phyloP scores from a whole-genome alignment of 2,113 vertebrate genomes.

The Tursiops truncatus region DNA sequence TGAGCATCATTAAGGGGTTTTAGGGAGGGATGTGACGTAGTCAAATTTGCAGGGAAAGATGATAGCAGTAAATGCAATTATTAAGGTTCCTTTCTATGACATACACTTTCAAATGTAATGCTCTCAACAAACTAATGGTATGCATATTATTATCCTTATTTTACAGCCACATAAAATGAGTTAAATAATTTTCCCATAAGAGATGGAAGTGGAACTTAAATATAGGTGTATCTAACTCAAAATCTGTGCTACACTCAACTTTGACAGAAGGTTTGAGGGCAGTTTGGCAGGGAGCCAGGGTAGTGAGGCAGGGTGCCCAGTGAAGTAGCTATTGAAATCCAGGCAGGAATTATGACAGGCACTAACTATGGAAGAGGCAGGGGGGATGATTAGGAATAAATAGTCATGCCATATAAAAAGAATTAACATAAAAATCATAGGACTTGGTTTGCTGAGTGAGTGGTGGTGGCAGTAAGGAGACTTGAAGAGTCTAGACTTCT shows the following conservation, averaged over 20 bases:
- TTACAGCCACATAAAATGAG: not conserved
- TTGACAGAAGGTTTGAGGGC: not conserved
- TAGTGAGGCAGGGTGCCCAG: not conserved
- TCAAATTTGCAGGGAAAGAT: not conserved
- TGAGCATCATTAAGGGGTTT: not conserved
- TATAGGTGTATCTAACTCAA: not conserved
- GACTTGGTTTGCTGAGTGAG: not conserved
- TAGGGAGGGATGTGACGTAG: not conserved
- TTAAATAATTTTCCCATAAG: not conserved
- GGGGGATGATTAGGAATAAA: not conserved
- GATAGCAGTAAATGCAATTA: not conserved
- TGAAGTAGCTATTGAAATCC: not conserved
- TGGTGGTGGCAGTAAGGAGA: not conserved
- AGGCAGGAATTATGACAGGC: not conserved
- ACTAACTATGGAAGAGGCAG: not conserved
- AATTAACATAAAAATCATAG: not conserved
- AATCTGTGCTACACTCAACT: not conserved
- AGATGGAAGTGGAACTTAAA: not conserved
- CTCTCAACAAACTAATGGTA: not conserved
- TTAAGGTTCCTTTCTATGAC: not conserved
- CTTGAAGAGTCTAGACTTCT: not conserved
- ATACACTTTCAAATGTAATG: not conserved
- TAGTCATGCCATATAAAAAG: not conserved
- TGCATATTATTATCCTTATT: not conserved
- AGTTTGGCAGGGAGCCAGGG: not conserved